Percentiles rank a stretch among this genome's conserved stretches.
phyloP scores from a whole-genome alignment of 2,797 vertebrate genomes.

The Pangasius mekongensis region DNA sequence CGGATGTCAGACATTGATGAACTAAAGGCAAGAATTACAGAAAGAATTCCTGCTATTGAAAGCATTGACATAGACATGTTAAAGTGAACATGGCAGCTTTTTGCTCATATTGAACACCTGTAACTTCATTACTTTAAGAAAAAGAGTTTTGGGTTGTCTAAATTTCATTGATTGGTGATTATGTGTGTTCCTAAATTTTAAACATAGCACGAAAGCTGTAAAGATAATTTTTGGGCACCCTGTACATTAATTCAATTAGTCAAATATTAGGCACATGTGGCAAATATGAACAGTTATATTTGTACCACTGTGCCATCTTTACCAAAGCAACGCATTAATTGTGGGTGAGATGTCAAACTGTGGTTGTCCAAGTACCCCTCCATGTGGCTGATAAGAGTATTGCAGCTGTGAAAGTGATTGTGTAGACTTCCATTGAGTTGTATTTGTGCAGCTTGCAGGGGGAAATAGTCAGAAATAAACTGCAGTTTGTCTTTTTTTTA shows the following conservation, averaged over 20 bases:
- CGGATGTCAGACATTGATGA: not conserved
- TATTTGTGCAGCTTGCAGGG: not conserved
- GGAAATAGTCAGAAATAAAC: not conserved
- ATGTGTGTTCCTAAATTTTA: not conserved
- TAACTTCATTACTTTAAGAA: too few relatives aligned
- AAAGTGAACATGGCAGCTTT: not conserved
- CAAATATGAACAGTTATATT: not conserved
- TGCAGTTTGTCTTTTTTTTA: not conserved
- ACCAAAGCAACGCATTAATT: too few relatives aligned
- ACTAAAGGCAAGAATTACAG: not conserved
- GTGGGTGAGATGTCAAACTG: not conserved
- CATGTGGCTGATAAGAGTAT: constrained; percentile 2
- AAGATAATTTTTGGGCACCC: not conserved
- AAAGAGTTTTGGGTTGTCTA: not conserved
- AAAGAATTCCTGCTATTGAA: not conserved
- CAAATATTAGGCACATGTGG: not conserved
- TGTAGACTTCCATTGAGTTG: not conserved
- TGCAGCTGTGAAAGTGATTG: not conserved
- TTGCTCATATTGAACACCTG: not conserved
- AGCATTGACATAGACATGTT: too few relatives aligned
- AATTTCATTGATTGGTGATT: not conserved
- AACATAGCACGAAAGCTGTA: not conserved
- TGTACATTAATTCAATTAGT: not conserved
- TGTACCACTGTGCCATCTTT: not conserved
- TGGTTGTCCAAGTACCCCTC: constrained; percentile 1